A percentile compares a stretch with the other conserved stretches of the same genome.
These are phyloP conservation scores for Nemurella pictetii DNA, from an alignment of 2,888 invertebrate genomes.

Conservation along the genomic window DNA sequence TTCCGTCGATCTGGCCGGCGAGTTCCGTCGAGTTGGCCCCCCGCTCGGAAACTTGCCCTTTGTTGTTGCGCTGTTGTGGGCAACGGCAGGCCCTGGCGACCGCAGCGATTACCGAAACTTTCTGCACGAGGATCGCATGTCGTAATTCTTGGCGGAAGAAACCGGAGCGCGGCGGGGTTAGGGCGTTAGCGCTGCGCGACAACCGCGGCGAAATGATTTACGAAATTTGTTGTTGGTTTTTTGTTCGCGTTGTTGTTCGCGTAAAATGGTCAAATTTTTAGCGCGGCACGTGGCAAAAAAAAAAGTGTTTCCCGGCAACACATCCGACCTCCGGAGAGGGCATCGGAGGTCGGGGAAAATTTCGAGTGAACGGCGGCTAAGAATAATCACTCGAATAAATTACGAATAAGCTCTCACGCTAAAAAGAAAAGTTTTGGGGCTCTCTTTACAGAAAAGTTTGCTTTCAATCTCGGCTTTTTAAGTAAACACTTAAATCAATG, in stretches of 20 bases:
- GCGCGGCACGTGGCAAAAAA: background rate
- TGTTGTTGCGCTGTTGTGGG: background rate
- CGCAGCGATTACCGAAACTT: constrained; percentile 31
- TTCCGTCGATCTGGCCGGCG: background rate
- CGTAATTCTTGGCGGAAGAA: constrained; percentile 19
- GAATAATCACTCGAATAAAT: constrained; percentile 17
- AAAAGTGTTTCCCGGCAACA: background rate
- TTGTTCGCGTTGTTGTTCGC: too few relatives aligned
- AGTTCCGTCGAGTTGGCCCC: background rate
- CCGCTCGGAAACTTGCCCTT: constrained; percentile 7
- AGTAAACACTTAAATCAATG: constrained; percentile 15
- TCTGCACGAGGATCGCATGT: background rate
- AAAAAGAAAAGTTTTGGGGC: constrained; percentile 21
- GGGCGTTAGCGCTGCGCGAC: background rate
- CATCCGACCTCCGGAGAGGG: too few relatives aligned
- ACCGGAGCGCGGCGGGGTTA: background rate
- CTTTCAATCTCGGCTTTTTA: constrained; percentile 11
- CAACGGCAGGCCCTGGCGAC: background rate
- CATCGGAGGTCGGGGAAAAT: background rate
- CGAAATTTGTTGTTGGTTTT: background rate
- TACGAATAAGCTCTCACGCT: constrained; percentile 19
- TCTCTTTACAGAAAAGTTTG: constrained; percentile 10
- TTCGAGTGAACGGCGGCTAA: background rate
- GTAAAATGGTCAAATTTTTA: background rate
- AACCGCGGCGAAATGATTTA: background rate